Conservation (phyloP, 1,140 invertebrate species). For the Formica selysi region DNA sequence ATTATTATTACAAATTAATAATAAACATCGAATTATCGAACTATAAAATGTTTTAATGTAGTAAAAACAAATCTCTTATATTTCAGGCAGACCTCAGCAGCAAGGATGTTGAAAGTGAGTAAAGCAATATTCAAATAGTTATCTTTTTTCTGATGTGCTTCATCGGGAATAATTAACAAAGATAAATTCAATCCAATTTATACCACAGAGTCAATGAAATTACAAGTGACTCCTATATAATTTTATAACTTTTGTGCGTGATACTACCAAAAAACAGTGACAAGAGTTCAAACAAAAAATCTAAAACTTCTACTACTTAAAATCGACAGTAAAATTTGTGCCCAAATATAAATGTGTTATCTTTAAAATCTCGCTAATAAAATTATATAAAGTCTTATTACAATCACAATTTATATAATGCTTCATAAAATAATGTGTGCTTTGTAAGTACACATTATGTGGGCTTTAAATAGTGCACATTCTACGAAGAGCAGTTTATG, state of each 20-base stretch:
- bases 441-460: no score
- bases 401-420: background rate
- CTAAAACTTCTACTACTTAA: background rate
- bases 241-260: background rate
- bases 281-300: background rate
- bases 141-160: background rate
- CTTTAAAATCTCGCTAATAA: background rate
- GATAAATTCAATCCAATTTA: background rate
- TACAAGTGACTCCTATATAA: slow-evolving; percentile 42
- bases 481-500: background rate
- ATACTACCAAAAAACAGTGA: slow-evolving; percentile 15
- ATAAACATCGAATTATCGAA: background rate
- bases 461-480: no score
- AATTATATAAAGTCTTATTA: background rate
- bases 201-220: slow-evolving; percentile 11
- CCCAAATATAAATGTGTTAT: background rate
- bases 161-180: slow-evolving; percentile 2
- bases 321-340: background rate
- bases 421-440: no score
- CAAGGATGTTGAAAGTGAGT: slow-evolving; percentile 92
- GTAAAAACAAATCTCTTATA: slow-evolving; percentile 54
- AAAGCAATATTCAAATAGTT: slow-evolving; percentile 65
- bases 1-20: slow-evolving; percentile 28
- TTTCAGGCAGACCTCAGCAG: slow-evolving; percentile 91
- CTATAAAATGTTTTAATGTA: background rate